These are phyloP conservation scores for Eupithecia centaureata DNA, from an alignment of 2,888 invertebrate species.

Conservation along the genomic window DNA sequence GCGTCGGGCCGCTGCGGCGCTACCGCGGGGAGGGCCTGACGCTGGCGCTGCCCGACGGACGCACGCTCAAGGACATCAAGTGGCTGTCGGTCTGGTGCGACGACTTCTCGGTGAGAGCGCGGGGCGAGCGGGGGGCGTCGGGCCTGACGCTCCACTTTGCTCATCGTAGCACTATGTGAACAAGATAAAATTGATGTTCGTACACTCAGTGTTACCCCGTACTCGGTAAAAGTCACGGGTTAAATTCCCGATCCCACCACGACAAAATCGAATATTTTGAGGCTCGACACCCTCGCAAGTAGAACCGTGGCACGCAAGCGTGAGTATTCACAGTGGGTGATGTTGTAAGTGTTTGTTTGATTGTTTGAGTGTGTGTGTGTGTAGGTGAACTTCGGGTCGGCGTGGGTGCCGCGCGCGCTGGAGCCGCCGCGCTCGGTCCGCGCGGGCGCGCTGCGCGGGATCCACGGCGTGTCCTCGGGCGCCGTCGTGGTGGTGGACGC, in stretches of 20 bases:
- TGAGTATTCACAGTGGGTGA: too few relatives aligned
- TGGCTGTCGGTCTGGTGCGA: constrained; percentile 97
- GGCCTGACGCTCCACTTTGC: not conserved
- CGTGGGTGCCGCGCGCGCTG: constrained; percentile 89
- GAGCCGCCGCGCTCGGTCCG: constrained; percentile 94
- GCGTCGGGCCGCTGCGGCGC: constrained; percentile 88
- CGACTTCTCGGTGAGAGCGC: constrained; percentile 90
- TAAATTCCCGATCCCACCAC: too few relatives aligned
- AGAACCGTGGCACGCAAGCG: too few relatives aligned
- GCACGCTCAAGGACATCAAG: constrained; percentile 90
- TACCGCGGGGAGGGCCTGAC: constrained; percentile 93
- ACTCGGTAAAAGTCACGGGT: too few relatives aligned
- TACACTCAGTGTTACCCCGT: too few relatives aligned
- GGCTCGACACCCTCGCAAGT: too few relatives aligned
- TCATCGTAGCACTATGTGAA: not conserved
- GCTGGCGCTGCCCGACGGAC: constrained; percentile 93
- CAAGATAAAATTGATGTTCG: too few relatives aligned
- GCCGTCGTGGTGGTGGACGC: constrained; percentile 95
- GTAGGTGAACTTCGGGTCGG: constrained; percentile 95
- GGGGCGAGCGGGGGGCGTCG: not conserved
- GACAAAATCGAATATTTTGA: too few relatives aligned
- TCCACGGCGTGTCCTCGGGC: constrained; percentile 93
- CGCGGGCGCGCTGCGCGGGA: constrained; percentile 89
- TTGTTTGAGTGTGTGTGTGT: not conserved
- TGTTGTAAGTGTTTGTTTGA: too few relatives aligned